These are phyloP conservation scores for Formica selysi DNA, from an alignment of 1,140 invertebrate species.

Conservation along the genomic window DNA sequence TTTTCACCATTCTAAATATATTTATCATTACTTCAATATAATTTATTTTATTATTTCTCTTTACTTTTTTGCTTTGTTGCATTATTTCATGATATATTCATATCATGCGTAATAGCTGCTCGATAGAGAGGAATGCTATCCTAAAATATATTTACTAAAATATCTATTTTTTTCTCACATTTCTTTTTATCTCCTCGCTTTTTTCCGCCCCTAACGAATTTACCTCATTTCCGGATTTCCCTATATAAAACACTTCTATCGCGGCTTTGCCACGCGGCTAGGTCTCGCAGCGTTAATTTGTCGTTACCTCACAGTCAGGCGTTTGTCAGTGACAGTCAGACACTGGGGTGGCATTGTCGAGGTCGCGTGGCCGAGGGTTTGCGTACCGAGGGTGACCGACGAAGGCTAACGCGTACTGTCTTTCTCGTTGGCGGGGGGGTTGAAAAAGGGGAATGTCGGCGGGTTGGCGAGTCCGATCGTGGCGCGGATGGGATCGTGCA, in stretches of 20 bases:
- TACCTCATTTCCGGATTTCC: conserved; percentile 42
- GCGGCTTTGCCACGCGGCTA: conserved; percentile 37
- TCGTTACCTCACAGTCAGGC: conserved; percentile 69
- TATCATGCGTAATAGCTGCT: too few species aligned
- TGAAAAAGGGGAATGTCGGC: conserved; percentile 64
- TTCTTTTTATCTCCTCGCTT: neutral
- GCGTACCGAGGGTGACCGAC: conserved; percentile 13
- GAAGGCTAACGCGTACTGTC: conserved; percentile 45
- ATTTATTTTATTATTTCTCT: too few species aligned
- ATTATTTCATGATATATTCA: too few species aligned
- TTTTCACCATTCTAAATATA: too few species aligned
- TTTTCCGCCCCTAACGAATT: neutral
- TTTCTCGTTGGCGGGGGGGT: conserved; percentile 42
- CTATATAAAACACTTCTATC: conserved; percentile 54
- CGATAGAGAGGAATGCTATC: too few species aligned
- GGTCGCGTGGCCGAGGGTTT: conserved; percentile 73
- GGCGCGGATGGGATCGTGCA: conserved; percentile 66
- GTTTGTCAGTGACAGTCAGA: conserved; percentile 77
- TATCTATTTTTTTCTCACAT: neutral
- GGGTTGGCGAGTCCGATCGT: conserved; percentile 61
- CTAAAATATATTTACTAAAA: neutral
- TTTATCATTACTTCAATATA: too few species aligned
- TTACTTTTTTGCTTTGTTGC: too few species aligned
- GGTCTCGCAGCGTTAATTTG: conserved; percentile 73
- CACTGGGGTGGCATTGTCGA: conserved; percentile 74